Base-by-base conservation (phyloP, 1,140 invertebrate species). In the Pygmarrhopalites habei region DNA sequence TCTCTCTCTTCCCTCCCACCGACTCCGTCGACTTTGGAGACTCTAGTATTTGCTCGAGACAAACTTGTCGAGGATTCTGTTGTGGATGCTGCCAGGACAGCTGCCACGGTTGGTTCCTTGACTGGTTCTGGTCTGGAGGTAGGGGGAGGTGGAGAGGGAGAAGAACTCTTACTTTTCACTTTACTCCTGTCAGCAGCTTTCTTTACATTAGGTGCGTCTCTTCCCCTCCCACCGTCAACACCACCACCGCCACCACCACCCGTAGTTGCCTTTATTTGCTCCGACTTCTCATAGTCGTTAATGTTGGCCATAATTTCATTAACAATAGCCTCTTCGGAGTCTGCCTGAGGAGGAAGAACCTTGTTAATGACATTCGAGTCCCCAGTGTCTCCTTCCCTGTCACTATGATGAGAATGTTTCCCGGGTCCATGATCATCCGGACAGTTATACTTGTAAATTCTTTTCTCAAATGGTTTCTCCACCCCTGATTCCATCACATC, bases 401-500 rank as follows among this genome's bases (percentile, higher is more conserved):
- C 44, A 17, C 2, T 10, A 44, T 41, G 39, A 60, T 46, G 52
- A n/a, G n/a, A 25, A 55, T 59, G 53, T n/a, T n/a, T n/a, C 21
- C 26, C 47, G 25, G 25, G 23, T 10, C 62, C 35, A 21, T 62
- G 19, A 30, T 63, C 61, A 32, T 35, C 44, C 3, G 57, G 58
- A 51, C 56, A 59, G 29, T 52, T 58, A 21, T 63, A 58, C 12
- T 68, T 62, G 32, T 58, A 58, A 2, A 21, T 30, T 23, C 41
- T 64, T 30, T 59, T 64, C 1, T 39, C 56, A 35, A 64, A 68
- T 10, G 66, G 61, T 1, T 58, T 32, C 29, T 68, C 66, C 23
- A 68, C 0, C 17, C 66, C 66, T 28, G 26, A 30, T 41, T 61
- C 58, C 66, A 68, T 68, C 17, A 68, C 66, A 39, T 68, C 66